Percentiles rank a stretch among this genome's conserved stretches.
phyloP scores from a whole-genome alignment of 2,888 invertebrate genomes.

The Polydesmus complanatus region DNA sequence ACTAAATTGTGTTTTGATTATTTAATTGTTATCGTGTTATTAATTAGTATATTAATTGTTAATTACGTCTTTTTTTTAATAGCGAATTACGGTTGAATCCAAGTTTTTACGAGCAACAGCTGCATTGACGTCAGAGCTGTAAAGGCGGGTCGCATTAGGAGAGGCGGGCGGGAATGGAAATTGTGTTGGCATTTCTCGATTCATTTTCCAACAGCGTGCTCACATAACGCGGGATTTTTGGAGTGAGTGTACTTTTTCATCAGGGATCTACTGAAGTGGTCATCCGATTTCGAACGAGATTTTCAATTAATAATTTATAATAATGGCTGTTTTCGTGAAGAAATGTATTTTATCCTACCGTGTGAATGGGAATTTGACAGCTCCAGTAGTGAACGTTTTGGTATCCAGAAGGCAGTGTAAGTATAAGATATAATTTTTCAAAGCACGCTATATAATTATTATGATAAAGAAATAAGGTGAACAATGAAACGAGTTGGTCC shows the following conservation, averaged over 20 bases:
- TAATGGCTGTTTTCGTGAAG: neutral
- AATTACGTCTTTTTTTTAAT: too few relatives aligned
- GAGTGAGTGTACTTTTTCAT: neutral
- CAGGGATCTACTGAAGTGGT: neutral
- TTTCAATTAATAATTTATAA: neutral
- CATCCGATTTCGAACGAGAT: neutral
- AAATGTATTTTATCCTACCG: neutral
- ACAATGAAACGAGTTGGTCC: too few relatives aligned
- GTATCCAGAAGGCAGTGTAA: neutral
- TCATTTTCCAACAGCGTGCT: neutral
- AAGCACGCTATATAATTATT: neutral
- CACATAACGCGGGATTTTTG: neutral
- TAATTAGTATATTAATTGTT: too few relatives aligned
- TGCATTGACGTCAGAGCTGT: neutral
- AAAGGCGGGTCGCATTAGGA: neutral
- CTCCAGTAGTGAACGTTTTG: neutral
- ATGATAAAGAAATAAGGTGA: too few relatives aligned
- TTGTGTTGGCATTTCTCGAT: neutral
- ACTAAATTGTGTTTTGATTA: too few relatives aligned
- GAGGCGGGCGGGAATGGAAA: neutral
- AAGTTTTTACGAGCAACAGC: too few relatives aligned
- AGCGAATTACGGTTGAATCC: too few relatives aligned
- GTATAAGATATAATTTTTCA: neutral
- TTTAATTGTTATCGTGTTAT: too few relatives aligned
- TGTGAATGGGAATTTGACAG: neutral